phyloP scores from a whole-genome alignment of 2,888 invertebrate species.

The Gymnocheta viridis region DNA sequence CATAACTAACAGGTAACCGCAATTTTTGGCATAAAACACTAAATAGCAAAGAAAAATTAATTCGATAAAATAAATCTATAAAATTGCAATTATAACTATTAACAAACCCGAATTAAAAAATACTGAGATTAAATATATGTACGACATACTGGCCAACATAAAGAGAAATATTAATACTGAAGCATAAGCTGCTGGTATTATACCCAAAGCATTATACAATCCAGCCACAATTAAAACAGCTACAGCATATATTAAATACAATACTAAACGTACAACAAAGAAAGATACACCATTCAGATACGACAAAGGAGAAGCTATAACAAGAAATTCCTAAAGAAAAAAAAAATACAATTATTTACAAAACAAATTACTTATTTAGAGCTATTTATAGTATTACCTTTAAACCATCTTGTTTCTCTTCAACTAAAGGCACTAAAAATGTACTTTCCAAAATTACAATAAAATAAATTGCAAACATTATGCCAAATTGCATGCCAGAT shows the following conservation, averaged over 20 bases:
- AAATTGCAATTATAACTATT: background rate
- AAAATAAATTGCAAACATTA: constrained; percentile 76
- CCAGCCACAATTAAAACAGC: constrained; percentile 73
- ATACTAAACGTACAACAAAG: constrained; percentile 76
- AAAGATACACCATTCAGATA: constrained; percentile 80
- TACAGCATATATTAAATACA: constrained; percentile 73
- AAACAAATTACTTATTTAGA: background rate
- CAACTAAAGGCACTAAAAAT: constrained; percentile 84
- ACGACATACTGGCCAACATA: constrained; percentile 78
- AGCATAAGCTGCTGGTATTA: constrained; percentile 72
- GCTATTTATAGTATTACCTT: constrained; percentile 81
- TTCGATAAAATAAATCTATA: background rate
- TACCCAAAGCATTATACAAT: constrained; percentile 74
- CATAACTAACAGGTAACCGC: constrained; percentile 78
- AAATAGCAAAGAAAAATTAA: background rate
- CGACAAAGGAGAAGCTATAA: constrained; percentile 79
- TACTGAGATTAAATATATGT: constrained; percentile 79
- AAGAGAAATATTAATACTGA: constrained; percentile 76
- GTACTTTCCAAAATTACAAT: constrained; percentile 77
- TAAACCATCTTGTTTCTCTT: constrained; percentile 85
- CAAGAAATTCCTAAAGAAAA: constrained; percentile 76
- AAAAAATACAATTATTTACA: background rate
- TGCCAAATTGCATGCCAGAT: constrained; percentile 73
- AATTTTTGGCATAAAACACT: constrained; percentile 81
- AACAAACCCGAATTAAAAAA: constrained; percentile 80